Conservation (phyloP, 2,113 vertebrate species). For the Bubo blakistoni region DNA sequence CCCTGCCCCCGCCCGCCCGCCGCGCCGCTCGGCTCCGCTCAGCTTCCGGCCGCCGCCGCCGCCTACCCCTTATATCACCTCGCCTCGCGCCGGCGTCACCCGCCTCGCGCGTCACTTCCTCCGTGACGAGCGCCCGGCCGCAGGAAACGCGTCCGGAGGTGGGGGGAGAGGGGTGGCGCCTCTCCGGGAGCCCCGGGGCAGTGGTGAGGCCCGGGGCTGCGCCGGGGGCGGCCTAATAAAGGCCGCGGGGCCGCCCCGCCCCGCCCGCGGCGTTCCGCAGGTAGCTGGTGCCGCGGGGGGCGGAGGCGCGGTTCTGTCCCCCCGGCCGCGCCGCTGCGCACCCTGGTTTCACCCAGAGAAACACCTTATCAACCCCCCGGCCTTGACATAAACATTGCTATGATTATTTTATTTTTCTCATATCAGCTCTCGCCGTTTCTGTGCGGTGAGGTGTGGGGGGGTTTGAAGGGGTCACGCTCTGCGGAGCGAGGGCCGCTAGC, state of each 20-base stretch:
- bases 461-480: neutral
- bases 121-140: neutral
- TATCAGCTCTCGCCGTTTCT: neutral
- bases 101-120: neutral
- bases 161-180: rapidly evolving
- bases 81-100: neutral
- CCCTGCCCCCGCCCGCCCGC: neutral
- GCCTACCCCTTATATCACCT: constrained; percentile 14
- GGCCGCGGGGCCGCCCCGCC: neutral
- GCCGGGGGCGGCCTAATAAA: neutral
- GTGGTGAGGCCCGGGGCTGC: rapidly evolving
- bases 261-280: neutral
- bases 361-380: rapidly evolving
- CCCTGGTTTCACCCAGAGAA: neutral
- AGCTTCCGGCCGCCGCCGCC: constrained; percentile 15
- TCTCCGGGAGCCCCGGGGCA: neutral
- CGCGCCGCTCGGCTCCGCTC: neutral
- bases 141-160: neutral
- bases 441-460: neutral
- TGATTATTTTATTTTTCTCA: no score
- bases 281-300: neutral
- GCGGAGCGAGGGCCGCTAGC: neutral
- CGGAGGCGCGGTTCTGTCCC: neutral
- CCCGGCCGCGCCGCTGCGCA: no score
- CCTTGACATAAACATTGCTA: no score